phyloP scores from a whole-genome alignment of 2,113 vertebrate genomes.

The Podiceps cristatus region DNA sequence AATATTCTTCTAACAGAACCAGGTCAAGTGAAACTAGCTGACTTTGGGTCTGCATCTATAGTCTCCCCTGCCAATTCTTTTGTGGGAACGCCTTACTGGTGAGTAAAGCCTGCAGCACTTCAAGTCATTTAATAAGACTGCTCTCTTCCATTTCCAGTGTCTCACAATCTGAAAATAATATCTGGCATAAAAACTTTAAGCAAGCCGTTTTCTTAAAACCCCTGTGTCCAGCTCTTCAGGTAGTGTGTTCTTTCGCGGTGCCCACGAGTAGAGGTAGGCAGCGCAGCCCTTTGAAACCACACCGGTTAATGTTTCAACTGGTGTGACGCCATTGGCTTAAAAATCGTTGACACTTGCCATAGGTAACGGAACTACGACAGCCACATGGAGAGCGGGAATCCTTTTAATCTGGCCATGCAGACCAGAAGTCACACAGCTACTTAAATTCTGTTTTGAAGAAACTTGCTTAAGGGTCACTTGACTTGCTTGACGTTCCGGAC shows the following conservation, averaged over 20 bases:
- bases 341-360: not conserved
- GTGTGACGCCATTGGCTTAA: not conserved
- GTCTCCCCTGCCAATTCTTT: slow-evolving; percentile 98
- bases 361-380: not conserved
- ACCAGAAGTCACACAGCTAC: not conserved
- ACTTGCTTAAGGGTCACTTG: not conserved
- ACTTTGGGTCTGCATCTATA: slow-evolving; percentile 99
- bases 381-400: not conserved
- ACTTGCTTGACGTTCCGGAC: slow-evolving; percentile 28
- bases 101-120: slow-evolving; percentile 58
- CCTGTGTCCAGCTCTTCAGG: not conserved
- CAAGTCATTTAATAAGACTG: not conserved
- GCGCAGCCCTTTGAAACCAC: not conserved
- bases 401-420: not conserved
- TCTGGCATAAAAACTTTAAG: not conserved
- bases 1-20: slow-evolving; percentile 98
- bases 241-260: not conserved
- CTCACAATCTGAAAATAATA: not conserved
- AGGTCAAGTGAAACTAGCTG: slow-evolving; percentile 97
- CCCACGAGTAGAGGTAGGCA: not conserved
- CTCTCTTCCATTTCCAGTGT: not conserved
- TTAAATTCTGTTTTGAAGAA: not conserved
- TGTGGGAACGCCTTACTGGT: slow-evolving; percentile 99
- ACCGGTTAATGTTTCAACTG: not conserved
- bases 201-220: not conserved